Conservation (phyloP, 2,888 invertebrate genomes). For the Folsomia candida region DNA sequence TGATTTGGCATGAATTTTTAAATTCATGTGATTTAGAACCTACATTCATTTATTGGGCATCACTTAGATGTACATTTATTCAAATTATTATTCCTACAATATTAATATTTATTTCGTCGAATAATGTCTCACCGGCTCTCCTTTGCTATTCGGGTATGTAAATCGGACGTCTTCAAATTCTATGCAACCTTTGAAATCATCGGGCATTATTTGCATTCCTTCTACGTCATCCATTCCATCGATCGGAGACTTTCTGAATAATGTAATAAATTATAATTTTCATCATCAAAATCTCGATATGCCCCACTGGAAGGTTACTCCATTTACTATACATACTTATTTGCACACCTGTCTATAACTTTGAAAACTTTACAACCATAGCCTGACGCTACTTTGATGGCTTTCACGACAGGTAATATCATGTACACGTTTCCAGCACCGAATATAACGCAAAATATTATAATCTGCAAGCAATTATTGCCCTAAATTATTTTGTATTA, state of each 20-base stretch:
- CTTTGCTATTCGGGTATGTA: conserved; percentile 20
- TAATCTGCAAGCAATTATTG: no score
- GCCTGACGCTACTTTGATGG: conserved; percentile 6
- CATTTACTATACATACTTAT: not conserved
- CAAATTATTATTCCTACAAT: no score
- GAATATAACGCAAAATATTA: conserved; percentile 25
- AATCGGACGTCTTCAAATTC: conserved; percentile 36
- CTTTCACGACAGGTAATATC: not conserved
- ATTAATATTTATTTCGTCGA: no score
- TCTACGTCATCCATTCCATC: no score
- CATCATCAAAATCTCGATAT: no score
- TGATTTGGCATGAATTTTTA: conserved; percentile 18
- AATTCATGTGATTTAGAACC: conserved; percentile 19
- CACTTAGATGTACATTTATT: no score
- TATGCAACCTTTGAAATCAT: conserved; percentile 24
- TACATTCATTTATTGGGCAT: no score
- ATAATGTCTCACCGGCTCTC: conserved; percentile 1
- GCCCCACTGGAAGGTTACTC: not conserved
- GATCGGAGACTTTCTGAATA: no score
- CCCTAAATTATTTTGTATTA: no score
- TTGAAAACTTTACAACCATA: conserved; percentile 18
- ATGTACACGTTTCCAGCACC: conserved; percentile 17
- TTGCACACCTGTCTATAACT: conserved; percentile 21
- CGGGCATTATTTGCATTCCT: no score
- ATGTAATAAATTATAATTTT: not conserved